A percentile compares a stretch with the other conserved stretches of the same genome.
These are phyloP conservation scores for Lordiphosa fenestrarum DNA, from an alignment of 2,888 invertebrate species.

Conservation along the genomic window DNA sequence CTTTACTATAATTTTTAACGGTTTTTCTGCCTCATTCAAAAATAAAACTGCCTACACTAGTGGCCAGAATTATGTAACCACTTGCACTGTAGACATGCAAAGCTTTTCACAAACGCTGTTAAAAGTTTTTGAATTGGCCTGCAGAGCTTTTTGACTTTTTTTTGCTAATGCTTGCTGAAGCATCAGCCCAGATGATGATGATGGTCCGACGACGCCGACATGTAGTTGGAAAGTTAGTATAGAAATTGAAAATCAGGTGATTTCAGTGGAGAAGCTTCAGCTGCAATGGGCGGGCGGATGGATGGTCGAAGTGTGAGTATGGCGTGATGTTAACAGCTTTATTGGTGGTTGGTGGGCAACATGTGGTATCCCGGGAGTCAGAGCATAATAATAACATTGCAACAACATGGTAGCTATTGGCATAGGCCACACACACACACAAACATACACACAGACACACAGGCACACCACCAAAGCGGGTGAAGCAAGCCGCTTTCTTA, in stretches of 20 bases:
- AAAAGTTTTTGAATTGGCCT: no score
- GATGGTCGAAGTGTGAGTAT: slow-evolving; percentile 18
- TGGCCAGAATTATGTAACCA: no score
- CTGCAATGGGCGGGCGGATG: slow-evolving; percentile 28
- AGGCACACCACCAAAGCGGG: background rate
- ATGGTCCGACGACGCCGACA: slow-evolving; percentile 7
- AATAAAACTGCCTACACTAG: no score
- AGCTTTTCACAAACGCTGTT: no score
- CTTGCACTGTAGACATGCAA: no score
- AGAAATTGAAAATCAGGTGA: slow-evolving; percentile 77
- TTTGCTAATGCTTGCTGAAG: no score
- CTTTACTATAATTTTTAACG: no score
- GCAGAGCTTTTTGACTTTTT: slow-evolving; percentile 35
- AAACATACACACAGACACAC: slow-evolving; percentile 5
- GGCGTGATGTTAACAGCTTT: slow-evolving; percentile 39
- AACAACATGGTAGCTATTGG: slow-evolving; percentile 43
- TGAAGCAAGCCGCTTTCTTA: slow-evolving; percentile 55
- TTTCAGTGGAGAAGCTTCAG: slow-evolving; percentile 58
- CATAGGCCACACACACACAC: slow-evolving; percentile 11
- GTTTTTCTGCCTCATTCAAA: no score
- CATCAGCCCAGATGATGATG: no score
- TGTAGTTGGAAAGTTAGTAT: slow-evolving; percentile 57
- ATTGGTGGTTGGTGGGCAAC: slow-evolving; percentile 8
- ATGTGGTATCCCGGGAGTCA: slow-evolving; percentile 8
- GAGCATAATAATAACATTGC: slow-evolving; percentile 35